Evolutionary conservation across 2,113 vertebrate species (phyloP), one percentile per base, ranked within the genome.

Genomic region (Carassius auratus): DNA sequence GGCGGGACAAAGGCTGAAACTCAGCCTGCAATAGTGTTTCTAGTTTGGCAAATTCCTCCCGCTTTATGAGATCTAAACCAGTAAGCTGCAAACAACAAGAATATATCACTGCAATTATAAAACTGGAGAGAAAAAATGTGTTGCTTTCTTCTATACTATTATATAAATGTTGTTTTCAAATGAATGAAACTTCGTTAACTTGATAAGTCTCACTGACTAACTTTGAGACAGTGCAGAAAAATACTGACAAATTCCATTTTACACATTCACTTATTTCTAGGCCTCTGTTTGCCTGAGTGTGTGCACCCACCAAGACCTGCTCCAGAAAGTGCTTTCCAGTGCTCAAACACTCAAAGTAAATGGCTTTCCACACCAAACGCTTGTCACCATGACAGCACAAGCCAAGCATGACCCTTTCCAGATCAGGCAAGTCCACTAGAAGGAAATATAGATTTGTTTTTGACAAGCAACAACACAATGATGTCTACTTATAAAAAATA

Each of bases 261-360:
- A 83, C 42, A 50, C 12, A 21, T 59, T 21, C 10, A 13, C 10
- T 57, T 77, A 76, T n/a, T 2, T 13, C 2, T 50, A 38, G 8
- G 26, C 50, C 17, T 13, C 8, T 68, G 50, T 71, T 21, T 13
- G 55, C 42, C 9, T 45, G 42, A 45, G 9, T 45, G 42, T 10
- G 42, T 45, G 10, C 14, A 77, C 94, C 62, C 93, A 99, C 98
- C 95, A 99, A 89, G 86, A 98, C 95, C 91, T 97, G 97, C 88
- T 99, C 98, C 3, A 99, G 95, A 91, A 98, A 99, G 93, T 99
- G 98, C 86, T 97, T 99, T 87, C 90, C 96, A 88, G 94, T 97
- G 88, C 92, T 97, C 87, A 97, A 94, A 92, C 96, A 98, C 92
- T 98, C 97, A 90, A 99, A 98, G 88, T 95, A 99, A 71, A 93